A percentile compares a stretch with the other conserved stretches of the same genome.
Evolutionary conservation across 2,888 invertebrate species (phyloP).

Genomic region (Tricholauxania praeusta): DNA sequence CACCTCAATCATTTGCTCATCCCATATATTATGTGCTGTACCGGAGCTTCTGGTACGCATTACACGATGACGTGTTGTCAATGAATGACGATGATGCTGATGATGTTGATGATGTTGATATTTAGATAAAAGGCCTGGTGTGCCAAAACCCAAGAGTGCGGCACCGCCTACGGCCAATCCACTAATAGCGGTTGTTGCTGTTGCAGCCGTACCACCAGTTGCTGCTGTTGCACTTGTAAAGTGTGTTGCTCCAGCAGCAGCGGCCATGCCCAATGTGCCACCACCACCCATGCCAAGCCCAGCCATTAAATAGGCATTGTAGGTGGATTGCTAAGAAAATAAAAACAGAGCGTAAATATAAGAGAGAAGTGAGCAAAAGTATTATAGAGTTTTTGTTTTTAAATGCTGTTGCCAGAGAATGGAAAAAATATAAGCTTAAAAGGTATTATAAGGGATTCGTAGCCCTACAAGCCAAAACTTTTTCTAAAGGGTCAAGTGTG

Average conservation of each 20-base stretch:
- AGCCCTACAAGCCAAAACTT: too few species aligned
- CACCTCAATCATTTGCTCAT: constrained; percentile 68
- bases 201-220: constrained; percentile 39
- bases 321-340: constrained; percentile 55
- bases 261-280: constrained; percentile 50
- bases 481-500: too few species aligned
- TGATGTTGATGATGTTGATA: constrained; percentile 54
- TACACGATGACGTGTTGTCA: constrained; percentile 65
- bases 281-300: constrained; percentile 61
- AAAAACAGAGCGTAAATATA: constrained; percentile 7
- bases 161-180: constrained; percentile 42
- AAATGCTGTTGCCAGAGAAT: not conserved
- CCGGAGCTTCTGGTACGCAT: constrained; percentile 66
- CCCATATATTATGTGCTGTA: constrained; percentile 65
- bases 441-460: too few species aligned
- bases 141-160: constrained; percentile 35
- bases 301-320: constrained; percentile 61
- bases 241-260: constrained; percentile 39
- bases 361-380: constrained; percentile 11
- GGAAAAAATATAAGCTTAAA: too few species aligned
- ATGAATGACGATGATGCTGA: constrained; percentile 62
- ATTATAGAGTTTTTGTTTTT: not conserved
- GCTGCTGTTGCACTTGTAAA: constrained; percentile 38
- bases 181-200: constrained; percentile 48
- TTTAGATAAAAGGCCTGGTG: constrained; percentile 49